phyloP scores from a whole-genome alignment of 2,797 vertebrate genomes.

The Tenualosa ilisha region DNA sequence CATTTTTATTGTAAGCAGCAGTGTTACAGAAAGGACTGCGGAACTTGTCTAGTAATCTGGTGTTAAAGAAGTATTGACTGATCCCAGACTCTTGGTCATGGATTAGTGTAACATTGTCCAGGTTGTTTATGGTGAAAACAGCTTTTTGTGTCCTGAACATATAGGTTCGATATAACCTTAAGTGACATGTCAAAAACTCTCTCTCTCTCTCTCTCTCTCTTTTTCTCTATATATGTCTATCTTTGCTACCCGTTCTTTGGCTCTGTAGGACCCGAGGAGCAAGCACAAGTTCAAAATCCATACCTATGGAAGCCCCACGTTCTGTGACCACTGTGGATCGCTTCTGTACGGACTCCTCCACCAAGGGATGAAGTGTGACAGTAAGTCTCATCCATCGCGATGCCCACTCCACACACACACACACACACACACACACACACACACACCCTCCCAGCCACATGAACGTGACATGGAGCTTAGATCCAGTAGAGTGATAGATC shows the following conservation, averaged over 20 bases:
- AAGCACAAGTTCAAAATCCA: slow-evolving; percentile 99
- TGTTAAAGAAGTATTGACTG: not conserved
- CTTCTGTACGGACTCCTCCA: slow-evolving; percentile 84
- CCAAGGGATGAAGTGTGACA: slow-evolving; percentile 62
- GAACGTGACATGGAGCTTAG: slow-evolving; percentile 34
- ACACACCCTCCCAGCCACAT: no score
- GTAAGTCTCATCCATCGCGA: slow-evolving; percentile 44
- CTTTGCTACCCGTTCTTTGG: not conserved
- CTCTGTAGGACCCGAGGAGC: slow-evolving; percentile 88
- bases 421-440: not conserved
- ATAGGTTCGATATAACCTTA: not conserved
- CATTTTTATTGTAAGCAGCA: not conserved
- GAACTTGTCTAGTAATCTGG: not conserved
- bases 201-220: not conserved
- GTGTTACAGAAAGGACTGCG: not conserved
- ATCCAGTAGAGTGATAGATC: not conserved
- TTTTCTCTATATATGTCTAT: not conserved
- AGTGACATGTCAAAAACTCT: not conserved
- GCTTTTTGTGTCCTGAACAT: not conserved
- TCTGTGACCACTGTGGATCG: slow-evolving; percentile 95
- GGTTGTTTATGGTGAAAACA: not conserved
- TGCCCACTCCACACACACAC: not conserved
- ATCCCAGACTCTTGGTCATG: not conserved
- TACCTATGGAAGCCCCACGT: slow-evolving; percentile 94
- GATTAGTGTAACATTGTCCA: not conserved